A percentile compares a stretch with the other conserved stretches of the same genome.
Evolutionary conservation across 2,888 invertebrate species (phyloP).

Genomic region (Lasius platythorax): DNA sequence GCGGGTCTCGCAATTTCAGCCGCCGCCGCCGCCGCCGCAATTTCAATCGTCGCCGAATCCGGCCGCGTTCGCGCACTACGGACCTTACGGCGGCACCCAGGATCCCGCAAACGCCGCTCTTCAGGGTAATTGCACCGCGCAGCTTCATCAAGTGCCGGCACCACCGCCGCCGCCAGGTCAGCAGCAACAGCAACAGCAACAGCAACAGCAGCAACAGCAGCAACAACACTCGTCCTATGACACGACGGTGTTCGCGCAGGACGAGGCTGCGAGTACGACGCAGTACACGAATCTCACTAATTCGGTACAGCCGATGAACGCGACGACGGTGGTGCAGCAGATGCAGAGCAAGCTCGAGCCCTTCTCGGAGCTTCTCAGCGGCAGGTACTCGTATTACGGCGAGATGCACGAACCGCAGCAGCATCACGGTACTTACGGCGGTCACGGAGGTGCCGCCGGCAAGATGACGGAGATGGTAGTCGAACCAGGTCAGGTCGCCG

Average conservation of each 20-base stretch:
- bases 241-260: constrained; percentile 79
- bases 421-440: constrained; percentile 70
- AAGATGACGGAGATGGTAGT: constrained; percentile 63
- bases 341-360: constrained; percentile 90
- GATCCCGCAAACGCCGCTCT: constrained; percentile 60
- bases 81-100: constrained; percentile 75
- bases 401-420: constrained; percentile 79
- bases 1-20: constrained; percentile 76
- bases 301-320: constrained; percentile 86
- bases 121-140: constrained; percentile 61
- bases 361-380: constrained; percentile 89
- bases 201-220: background rate
- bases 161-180: background rate
- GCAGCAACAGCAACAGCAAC: background rate
- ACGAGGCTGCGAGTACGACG: constrained; percentile 86
- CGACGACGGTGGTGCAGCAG: constrained; percentile 79
- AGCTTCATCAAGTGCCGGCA: constrained; percentile 5
- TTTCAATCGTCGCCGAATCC: constrained; percentile 74
- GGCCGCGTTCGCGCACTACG: constrained; percentile 76
- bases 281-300: constrained; percentile 90
- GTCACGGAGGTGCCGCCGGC: constrained; percentile 45
- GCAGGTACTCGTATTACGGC: constrained; percentile 87
- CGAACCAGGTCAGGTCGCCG: constrained; percentile 66
- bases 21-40: constrained; percentile 60
- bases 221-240: constrained; percentile 71